Evolutionary conservation across 2,888 invertebrate genomes (phyloP).

Genomic region (Eilema griseolum): DNA sequence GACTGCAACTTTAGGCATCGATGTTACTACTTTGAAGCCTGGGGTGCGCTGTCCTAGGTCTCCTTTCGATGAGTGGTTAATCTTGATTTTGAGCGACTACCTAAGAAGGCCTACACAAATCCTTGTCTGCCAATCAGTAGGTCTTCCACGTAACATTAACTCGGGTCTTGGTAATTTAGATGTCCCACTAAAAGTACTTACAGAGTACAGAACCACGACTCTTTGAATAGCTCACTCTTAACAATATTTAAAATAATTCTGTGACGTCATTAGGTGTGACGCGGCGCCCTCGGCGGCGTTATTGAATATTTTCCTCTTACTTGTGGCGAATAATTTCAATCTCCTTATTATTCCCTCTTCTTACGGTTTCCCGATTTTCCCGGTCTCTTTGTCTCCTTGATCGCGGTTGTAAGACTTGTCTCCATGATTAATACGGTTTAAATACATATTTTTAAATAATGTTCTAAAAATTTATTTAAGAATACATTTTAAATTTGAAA

Average conservation of each 20-base stretch:
- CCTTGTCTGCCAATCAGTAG: too few relatives aligned
- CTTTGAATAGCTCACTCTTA: neutral
- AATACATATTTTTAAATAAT: neutral
- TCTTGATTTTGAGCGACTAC: too few relatives aligned
- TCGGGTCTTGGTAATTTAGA: neutral
- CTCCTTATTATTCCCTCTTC: slow-evolving; percentile 10
- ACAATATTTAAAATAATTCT: slow-evolving; percentile 23
- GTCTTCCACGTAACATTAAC: too few relatives aligned
- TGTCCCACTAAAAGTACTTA: neutral
- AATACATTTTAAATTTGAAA: neutral
- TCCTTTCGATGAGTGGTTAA: too few relatives aligned
- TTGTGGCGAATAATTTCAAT: slow-evolving; percentile 17
- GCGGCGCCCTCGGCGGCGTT: slow-evolving; percentile 15
- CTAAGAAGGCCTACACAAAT: too few relatives aligned
- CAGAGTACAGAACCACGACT: slow-evolving; percentile 16
- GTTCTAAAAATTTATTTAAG: neutral
- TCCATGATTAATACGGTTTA: neutral
- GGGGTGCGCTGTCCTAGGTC: too few relatives aligned
- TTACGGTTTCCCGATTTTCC: slow-evolving; percentile 13
- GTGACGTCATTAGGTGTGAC: slow-evolving; percentile 26
- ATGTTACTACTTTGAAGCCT: too few relatives aligned
- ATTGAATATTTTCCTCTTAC: slow-evolving; percentile 22
- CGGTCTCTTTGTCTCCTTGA: neutral
- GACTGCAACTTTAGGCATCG: too few relatives aligned
- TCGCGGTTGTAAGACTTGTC: slow-evolving; percentile 6